These are phyloP conservation scores for Xylocopa sonorina DNA, from an alignment of 1,140 invertebrate species.

Conservation along the genomic window DNA sequence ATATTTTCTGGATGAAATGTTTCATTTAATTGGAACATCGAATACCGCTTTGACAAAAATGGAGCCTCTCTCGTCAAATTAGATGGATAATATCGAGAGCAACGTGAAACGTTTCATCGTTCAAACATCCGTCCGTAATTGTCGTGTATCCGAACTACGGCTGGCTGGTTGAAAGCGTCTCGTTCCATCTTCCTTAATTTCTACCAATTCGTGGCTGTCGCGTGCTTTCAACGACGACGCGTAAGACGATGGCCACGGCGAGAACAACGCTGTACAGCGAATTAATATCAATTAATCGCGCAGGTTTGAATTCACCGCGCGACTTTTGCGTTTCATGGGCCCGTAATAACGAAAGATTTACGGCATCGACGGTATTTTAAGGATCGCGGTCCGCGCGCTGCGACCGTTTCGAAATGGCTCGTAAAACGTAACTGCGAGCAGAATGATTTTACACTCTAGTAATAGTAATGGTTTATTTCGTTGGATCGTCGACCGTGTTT, in stretches of 20 bases:
- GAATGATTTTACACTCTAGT: neutral
- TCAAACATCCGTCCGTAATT: slow-evolving; percentile 2
- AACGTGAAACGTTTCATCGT: neutral
- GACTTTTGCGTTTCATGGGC: neutral
- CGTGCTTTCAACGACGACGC: neutral
- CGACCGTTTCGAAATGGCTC: neutral
- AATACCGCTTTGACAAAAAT: neutral
- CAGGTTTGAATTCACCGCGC: neutral
- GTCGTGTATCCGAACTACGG: neutral
- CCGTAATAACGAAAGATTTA: neutral
- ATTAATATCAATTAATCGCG: slow-evolving; percentile 25
- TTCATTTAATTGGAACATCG: neutral
- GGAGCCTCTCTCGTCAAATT: neutral
- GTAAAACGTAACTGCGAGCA: neutral
- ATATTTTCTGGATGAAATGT: too few relatives aligned
- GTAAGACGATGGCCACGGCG: too few relatives aligned
- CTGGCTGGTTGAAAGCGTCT: slow-evolving; percentile 1
- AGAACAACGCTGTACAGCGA: neutral
- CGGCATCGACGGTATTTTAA: neutral
- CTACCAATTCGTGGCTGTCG: too few relatives aligned
- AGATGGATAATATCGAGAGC: neutral
- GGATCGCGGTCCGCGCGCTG: neutral
- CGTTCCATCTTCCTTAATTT: neutral
- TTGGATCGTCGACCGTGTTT: neutral
- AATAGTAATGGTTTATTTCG: neutral